Conservation (phyloP, 2,113 vertebrate species). For the Caloenas nicobarica region DNA sequence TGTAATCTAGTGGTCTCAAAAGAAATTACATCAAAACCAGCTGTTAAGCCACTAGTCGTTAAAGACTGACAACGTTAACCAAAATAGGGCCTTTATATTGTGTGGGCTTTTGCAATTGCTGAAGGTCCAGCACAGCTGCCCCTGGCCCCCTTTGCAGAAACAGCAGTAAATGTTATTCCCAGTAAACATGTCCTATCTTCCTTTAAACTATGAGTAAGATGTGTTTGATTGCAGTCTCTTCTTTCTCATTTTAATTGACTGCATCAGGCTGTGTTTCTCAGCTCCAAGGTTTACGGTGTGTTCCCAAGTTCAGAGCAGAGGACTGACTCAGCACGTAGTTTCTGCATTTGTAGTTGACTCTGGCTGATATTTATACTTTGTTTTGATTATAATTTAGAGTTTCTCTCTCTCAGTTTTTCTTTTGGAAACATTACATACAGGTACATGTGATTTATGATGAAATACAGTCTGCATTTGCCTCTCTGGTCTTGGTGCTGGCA, state of each 20-base stretch:
- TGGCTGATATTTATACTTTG: neutral
- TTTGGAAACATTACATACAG: neutral
- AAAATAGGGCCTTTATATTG: conserved; percentile 62
- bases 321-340: neutral
- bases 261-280: neutral
- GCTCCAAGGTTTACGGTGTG: neutral
- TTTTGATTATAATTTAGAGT: neutral
- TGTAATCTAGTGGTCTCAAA: conserved; percentile 78
- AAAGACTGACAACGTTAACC: conserved; percentile 67
- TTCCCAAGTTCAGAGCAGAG: neutral
- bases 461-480: neutral
- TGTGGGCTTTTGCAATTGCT: conserved; percentile 17
- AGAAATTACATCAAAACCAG: conserved; percentile 78
- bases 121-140: neutral
- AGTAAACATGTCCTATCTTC: neutral
- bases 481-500: neutral
- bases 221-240: neutral
- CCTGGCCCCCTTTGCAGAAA: neutral
- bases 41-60: conserved; percentile 67
- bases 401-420: neutral
- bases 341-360: neutral
- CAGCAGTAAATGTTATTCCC: conserved; percentile 6
- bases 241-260: conserved; percentile 15
- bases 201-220: neutral
- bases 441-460: conserved; percentile 1